phyloP scores from a whole-genome alignment of 2,113 vertebrate species.

The Tenebrosternarchus preto region DNA sequence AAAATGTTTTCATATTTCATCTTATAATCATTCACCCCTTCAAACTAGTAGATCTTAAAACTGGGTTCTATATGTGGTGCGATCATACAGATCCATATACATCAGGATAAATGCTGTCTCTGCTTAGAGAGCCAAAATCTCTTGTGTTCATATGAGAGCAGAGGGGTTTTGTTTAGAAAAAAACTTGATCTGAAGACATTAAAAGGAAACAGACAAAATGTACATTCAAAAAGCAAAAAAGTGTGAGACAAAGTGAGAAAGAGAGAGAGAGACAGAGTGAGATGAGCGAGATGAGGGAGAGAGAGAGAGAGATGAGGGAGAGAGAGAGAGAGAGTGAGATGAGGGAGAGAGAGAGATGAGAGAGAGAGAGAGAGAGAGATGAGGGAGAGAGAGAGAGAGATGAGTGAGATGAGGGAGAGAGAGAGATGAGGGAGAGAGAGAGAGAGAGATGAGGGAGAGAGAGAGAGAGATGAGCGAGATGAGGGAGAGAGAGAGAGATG shows the following conservation, averaged over 20 bases:
- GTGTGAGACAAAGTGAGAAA: not conserved
- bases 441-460: not conserved
- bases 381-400: not conserved
- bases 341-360: not conserved
- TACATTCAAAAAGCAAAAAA: not conserved
- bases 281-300: not conserved
- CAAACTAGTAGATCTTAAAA: not conserved
- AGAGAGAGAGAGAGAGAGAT: not conserved
- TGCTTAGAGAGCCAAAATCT: not conserved
- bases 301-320: not conserved
- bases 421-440: not conserved
- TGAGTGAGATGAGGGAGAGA: no score
- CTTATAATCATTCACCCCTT: not conserved
- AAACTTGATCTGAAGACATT: not conserved
- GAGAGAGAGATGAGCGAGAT: not conserved
- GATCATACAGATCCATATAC: not conserved
- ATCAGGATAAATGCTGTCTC: not conserved
- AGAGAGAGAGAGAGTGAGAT: not conserved
- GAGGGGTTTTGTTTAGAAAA: no score
- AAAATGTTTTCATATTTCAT: constrained; percentile 20
- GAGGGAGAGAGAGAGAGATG: not conserved
- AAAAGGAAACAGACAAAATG: not conserved
- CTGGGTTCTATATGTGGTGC: no score
- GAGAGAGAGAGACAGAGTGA: no score
- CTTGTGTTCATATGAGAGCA: constrained; percentile 5